Percentiles rank a stretch among this genome's conserved stretches.
Evolutionary conservation across 2,113 vertebrate genomes (phyloP).

Genomic region (Centrocercus urophasianus): DNA sequence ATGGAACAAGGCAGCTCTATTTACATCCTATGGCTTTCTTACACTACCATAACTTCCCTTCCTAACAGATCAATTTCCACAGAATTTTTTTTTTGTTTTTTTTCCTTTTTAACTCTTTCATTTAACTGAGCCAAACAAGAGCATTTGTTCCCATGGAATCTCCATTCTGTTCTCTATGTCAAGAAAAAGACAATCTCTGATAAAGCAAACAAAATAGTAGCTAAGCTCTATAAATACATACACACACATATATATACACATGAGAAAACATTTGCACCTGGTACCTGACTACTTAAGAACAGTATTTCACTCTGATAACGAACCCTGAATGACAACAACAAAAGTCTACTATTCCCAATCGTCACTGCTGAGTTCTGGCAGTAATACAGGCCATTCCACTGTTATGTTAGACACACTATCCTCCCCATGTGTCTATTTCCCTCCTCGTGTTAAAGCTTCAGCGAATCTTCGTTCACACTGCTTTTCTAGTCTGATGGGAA

Average conservation of each 20-base stretch:
- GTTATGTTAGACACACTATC: background rate
- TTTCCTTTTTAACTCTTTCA: background rate
- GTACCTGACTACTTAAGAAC: background rate
- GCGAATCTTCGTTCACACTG: background rate
- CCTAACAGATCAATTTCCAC: background rate
- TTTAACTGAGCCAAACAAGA: background rate
- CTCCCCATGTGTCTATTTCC: background rate
- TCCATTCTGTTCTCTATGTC: background rate
- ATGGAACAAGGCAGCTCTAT: background rate
- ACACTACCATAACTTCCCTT: background rate
- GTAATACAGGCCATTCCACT: background rate
- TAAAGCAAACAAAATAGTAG: background rate
- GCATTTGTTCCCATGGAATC: background rate
- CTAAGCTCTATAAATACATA: background rate
- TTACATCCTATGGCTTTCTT: background rate
- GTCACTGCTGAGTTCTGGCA: background rate
- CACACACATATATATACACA: no score
- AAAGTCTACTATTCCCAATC: background rate
- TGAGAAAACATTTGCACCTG: background rate
- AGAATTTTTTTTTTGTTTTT: background rate
- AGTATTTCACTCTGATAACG: background rate
- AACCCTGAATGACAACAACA: background rate
- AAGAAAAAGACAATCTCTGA: background rate
- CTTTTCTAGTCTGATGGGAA: background rate
- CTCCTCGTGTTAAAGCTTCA: background rate